Evolutionary conservation across 2,113 vertebrate genomes (phyloP), one percentile per base, ranked within the genome.

Genomic region (Lanius collurio): DNA sequence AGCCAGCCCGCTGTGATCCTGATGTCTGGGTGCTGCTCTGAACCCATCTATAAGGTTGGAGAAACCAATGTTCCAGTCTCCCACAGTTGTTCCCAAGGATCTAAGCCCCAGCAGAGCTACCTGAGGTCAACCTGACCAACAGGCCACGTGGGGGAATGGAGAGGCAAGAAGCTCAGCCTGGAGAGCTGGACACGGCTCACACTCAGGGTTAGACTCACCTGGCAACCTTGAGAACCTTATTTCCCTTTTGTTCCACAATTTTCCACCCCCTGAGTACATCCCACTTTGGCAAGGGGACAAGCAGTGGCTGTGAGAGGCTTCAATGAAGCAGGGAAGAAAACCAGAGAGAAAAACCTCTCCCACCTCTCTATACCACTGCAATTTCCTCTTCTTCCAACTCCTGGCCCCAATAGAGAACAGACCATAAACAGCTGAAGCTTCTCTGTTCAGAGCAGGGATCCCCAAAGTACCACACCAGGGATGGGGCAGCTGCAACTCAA

Each of bases 21-120:
- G 31, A 11, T 23, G 63, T 9, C 20, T 1, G 28, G 41, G 55
- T 47, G 64, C 76, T 82, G 68, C 93, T 88, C 93, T 83, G 87
- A 53, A 17, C 42, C 52, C 7, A 1, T 23, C 0, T 1, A 47
- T 39, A 70, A 81, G 93, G 28, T 0, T 27, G 50, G 50, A 67
- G 67, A 65, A 5, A 16, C 56, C 52, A 47, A 49, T 13, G 24
- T 13, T 28, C 49, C 4, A 5, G 6, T 17, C 69, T 62, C 62
- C 87, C 8, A 20, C 12, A 6, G 59, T 2, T 39, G 23, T 3
- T 81, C 60, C 37, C 52, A 15, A 55, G 57, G 11, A 84, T 17
- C 30, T 46, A 73, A 80, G 37, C 15, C 50, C 44, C 71, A 24
- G 68, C 28, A 59, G 71, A 86, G 55, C 21, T 46, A 6, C 2